Conservation (phyloP, 1,140 invertebrate species). For the Drosophila punjabiensis region DNA sequence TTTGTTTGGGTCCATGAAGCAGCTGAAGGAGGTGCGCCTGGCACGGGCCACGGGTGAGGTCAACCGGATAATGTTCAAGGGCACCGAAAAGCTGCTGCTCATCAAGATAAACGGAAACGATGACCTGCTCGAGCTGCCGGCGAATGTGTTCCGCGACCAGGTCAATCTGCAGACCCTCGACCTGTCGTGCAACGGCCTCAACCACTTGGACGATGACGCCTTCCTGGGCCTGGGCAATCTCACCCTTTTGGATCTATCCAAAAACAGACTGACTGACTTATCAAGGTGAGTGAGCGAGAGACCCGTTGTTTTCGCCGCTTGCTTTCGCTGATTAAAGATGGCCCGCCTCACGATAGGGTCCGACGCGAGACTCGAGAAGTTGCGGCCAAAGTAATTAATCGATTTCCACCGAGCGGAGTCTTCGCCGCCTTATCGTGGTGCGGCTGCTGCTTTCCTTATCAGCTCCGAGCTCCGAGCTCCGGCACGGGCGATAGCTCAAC, state of each 20-base stretch:
- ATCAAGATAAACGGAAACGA: constrained; percentile 87
- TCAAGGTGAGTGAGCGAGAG: constrained; percentile 56
- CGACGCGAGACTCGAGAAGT: constrained; percentile 17
- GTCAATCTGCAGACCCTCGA: constrained; percentile 86
- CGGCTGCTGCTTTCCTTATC: constrained; percentile 38
- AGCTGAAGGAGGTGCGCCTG: constrained; percentile 86
- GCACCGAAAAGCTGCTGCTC: constrained; percentile 86
- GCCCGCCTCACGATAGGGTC: constrained; percentile 86
- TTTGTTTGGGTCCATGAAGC: constrained; percentile 60
- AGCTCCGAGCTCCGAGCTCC: constrained; percentile 1
- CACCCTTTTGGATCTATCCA: constrained; percentile 86
- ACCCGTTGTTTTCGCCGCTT: constrained; percentile 18
- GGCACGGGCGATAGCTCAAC: constrained; percentile 28
- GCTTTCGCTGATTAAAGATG: constrained; percentile 69
- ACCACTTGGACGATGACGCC: constrained; percentile 85
- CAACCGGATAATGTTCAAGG: constrained; percentile 87
- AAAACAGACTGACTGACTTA: constrained; percentile 85
- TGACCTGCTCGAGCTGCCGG: constrained; percentile 86
- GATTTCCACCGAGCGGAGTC: constrained; percentile 18
- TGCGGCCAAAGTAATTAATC: constrained; percentile 53
- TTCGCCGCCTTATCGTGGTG: constrained; percentile 26
- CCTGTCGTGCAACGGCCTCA: constrained; percentile 87
- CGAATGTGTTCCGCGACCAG: constrained; percentile 87
- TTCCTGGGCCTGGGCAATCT: constrained; percentile 86
- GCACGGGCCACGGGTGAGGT: constrained; percentile 71